A percentile compares a stretch with the other conserved stretches of the same genome.
phyloP scores from a whole-genome alignment of 2,113 vertebrate species.

The Fregata magnificens region DNA sequence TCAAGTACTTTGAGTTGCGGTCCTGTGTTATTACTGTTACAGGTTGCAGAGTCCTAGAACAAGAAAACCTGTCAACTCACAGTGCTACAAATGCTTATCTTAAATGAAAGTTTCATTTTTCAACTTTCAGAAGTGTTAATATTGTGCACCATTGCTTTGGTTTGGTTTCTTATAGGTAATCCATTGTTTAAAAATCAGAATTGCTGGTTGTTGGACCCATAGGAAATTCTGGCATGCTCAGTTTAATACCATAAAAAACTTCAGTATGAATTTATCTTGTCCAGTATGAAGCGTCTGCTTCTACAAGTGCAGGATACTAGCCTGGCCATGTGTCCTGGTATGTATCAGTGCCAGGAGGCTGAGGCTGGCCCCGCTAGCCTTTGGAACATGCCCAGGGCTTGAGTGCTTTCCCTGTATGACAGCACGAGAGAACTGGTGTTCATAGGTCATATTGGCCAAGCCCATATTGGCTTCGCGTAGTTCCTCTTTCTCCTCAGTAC shows the following conservation, averaged over 20 bases:
- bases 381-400: background rate
- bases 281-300: background rate
- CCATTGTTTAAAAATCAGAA: background rate
- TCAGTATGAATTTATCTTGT: background rate
- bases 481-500: background rate
- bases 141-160: background rate
- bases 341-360: background rate
- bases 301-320: background rate
- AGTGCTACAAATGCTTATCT: background rate
- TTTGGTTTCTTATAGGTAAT: background rate
- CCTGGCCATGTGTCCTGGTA: background rate
- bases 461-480: background rate
- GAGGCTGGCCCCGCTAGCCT: background rate
- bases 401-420: background rate
- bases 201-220: background rate
- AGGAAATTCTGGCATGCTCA: background rate
- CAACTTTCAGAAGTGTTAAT: background rate
- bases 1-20: background rate
- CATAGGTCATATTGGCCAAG: background rate
- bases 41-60: background rate
- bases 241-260: background rate
- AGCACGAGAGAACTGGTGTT: background rate
- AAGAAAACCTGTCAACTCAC: background rate
- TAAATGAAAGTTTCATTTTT: background rate
- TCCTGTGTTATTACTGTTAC: background rate